Evolutionary conservation across 2,797 vertebrate genomes (phyloP), one percentile per base, ranked within the genome.

Genomic region (Gallinago nigripennis): DNA sequence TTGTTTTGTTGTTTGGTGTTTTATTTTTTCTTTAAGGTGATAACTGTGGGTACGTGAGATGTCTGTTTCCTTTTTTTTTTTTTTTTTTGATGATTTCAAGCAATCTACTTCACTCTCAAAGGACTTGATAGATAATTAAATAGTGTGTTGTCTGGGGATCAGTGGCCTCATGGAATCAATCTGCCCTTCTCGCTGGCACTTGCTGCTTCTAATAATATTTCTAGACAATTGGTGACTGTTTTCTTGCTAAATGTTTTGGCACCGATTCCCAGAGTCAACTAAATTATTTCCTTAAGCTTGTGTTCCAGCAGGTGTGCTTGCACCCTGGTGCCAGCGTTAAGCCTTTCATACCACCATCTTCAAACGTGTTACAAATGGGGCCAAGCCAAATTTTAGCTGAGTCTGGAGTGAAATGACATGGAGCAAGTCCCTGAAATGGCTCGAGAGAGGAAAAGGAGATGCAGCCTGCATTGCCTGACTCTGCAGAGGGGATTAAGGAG

Each of bases 101-200:
- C 31, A 10, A 85, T 88, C 90, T 91, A 41, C 85, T 96, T 96
- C 56, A 46, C 91, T 95, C 94, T 85, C 54, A 58, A 73, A 80
- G 65, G 56, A 64, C 87, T 85, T 27, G 45, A n/a, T 86, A 87
- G 95, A 68, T 95, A 96, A 97, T 95, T 96, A 92, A 96, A 88
- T 70, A 51, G 94, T 50, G 86, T 78, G 93, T 61, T 97, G 85
- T 89, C 84, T 77, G 96, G 72, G 68, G 85, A 92, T 95, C 91
- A 9, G 64, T 86, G 80, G 91, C 86, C 81, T 94, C 77, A 33
- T 87, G 77, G 95, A 95, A 94, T 91, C 79, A 65, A 12, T 80
- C 78, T 93, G 90, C 80, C 85, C 70, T 73, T 50, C 39, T 86
- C 64, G 61, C 80, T 88, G 33, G 39, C 73, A 79, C 83, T 86